Evolutionary conservation across 2,888 invertebrate species (phyloP).

Genomic region (Rotaria sp.): DNA sequence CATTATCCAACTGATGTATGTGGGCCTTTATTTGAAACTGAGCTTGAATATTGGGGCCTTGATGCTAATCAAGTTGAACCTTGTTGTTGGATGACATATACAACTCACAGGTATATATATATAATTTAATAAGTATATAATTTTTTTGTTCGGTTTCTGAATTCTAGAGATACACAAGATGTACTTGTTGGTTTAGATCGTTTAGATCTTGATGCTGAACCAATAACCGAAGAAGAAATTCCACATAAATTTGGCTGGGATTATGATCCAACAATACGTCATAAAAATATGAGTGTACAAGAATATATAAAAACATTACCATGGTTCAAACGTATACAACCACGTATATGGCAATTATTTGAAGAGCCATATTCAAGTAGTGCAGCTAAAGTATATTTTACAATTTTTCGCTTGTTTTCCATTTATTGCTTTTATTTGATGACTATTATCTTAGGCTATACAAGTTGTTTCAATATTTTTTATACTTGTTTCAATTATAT

Average conservation of each 20-base stretch:
- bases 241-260: slow-evolving; percentile 79
- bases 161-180: slow-evolving; percentile 81
- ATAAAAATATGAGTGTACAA: slow-evolving; percentile 17
- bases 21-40: slow-evolving; percentile 96
- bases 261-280: slow-evolving; percentile 52
- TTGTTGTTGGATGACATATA: slow-evolving; percentile 99
- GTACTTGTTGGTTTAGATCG: slow-evolving; percentile 92
- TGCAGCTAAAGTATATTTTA: slow-evolving; percentile 75
- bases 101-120: slow-evolving; percentile 57
- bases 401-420: not conserved
- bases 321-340: slow-evolving; percentile 85
- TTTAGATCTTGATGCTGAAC: slow-evolving; percentile 87
- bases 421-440: slow-evolving; percentile 21
- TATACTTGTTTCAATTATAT: slow-evolving; percentile 87
- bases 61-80: slow-evolving; percentile 98
- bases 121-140: too few relatives aligned
- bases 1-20: slow-evolving; percentile 97
- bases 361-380: slow-evolving; percentile 98
- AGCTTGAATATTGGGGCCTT: slow-evolving; percentile 96
- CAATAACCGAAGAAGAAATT: slow-evolving; percentile 92
- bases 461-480: slow-evolving; percentile 87
- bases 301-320: slow-evolving; percentile 55
- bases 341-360: slow-evolving; percentile 95
- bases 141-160: slow-evolving; percentile 51
- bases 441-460: slow-evolving; percentile 68